Evolutionary conservation across 2,888 invertebrate species (phyloP).

Genomic region (Phalangium opilio): DNA sequence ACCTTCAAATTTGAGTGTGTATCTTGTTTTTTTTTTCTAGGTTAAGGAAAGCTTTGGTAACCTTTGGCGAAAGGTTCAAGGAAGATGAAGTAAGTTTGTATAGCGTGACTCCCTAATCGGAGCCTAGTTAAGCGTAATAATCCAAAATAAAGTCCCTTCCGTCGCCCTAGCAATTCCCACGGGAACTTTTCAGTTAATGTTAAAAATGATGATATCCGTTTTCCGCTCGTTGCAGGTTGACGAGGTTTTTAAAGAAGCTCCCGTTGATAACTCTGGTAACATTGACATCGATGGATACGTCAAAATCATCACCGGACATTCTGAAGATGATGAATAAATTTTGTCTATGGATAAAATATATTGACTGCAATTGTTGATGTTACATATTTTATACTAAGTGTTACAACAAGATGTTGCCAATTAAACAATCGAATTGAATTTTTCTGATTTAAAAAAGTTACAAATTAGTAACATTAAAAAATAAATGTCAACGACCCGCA

Average conservation of each 20-base stretch:
- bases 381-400: no score
- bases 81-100: constrained; percentile 17
- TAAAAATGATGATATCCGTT: background rate
- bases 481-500: no score
- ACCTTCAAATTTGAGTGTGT: no score
- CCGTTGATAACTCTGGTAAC: constrained; percentile 17
- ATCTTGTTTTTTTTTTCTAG: constrained; percentile 38
- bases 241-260: constrained; percentile 20
- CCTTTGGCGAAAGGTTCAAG: constrained; percentile 80
- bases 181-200: background rate
- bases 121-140: constrained; percentile 39
- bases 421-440: no score
- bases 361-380: no score
- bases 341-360: no score
- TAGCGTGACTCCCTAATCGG: no score
- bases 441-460: no score
- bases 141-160: no score
- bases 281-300: constrained; percentile 18
- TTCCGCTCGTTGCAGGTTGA: constrained; percentile 12
- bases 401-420: no score
- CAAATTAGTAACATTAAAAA: no score
- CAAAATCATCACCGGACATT: constrained; percentile 17
- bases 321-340: constrained; percentile 15
- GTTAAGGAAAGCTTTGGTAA: constrained; percentile 76
- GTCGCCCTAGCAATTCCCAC: background rate